Evolutionary conservation across 2,113 vertebrate species (phyloP).

Genomic region (Psittacula cyanocephala): DNA sequence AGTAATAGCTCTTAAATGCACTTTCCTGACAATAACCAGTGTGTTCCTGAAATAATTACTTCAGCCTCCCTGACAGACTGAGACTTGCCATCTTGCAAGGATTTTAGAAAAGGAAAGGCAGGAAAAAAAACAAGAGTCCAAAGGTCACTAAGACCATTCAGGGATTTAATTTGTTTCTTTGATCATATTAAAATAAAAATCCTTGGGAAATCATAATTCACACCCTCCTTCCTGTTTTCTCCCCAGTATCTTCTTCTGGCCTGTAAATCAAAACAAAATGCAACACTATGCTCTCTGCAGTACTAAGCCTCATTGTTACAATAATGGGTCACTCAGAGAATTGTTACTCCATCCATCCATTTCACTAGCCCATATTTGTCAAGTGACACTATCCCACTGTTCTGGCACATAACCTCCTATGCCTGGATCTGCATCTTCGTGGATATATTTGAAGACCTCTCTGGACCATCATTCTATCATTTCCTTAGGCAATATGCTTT

Average conservation of each 20-base stretch:
- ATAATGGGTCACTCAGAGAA: neutral
- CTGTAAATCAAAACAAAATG: neutral
- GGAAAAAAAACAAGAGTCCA: too few species aligned
- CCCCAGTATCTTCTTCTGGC: neutral
- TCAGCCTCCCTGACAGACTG: neutral
- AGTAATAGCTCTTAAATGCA: neutral
- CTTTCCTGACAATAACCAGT: neutral
- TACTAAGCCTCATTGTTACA: neutral
- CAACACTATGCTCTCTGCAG: neutral
- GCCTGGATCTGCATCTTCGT: neutral
- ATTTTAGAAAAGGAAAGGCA: neutral
- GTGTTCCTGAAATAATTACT: neutral
- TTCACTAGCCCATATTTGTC: rapidly evolving
- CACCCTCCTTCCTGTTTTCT: neutral
- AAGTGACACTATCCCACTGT: neutral
- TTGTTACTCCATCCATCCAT: neutral
- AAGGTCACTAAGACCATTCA: neutral
- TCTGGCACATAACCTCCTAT: neutral
- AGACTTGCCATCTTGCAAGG: neutral
- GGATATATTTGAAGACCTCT: neutral
- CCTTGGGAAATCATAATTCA: neutral
- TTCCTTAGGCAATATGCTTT: neutral
- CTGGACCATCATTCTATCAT: neutral
- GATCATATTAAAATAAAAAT: neutral
- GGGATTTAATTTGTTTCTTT: neutral